Base-by-base conservation (phyloP, 2,113 vertebrate genomes). In the Rhynchomys soricoides region DNA sequence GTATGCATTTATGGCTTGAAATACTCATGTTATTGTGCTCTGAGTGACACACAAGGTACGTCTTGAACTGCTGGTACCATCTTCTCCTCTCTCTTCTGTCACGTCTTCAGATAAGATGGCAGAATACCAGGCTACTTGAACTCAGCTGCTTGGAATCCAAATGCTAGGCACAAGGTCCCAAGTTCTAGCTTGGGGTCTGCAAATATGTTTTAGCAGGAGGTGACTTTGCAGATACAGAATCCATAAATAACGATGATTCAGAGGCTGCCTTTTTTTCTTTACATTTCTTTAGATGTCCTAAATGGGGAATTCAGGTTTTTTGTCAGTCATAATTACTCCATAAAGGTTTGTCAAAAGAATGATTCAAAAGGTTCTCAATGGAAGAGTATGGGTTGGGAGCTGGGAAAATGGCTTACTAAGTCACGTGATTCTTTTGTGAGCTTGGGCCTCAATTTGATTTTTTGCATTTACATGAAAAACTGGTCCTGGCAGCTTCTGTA, bases 141-240 rank as follows among this genome's bases (percentile, higher is more conserved):
- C 8, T 90, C 24, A 85, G 3, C 40, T 45, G 22, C 37, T 89
- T 37, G 34, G 48, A 17, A 19, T 10, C 34, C 5, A 17, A 94
- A 70, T 43, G 57, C 50, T 26, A 16, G 22, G 45, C 0, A 2
- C 70, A 86, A 71, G 43, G 21, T 11, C 3, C 2, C 16, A 82
- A 77, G 3, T 66, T 87, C 74, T 92, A 86, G 86, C 66, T 90
- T 62, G 12, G 24, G 31, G 8, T 17, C 83, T 93, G 86, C 59
- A 95, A 93, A 92, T 78, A 68, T 21, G 83, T 88, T 88, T 90
- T 81, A 75, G 45, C 57, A 92, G 24, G 68, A 89, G 13, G 22
- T 13, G 4, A 91, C 70, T 87, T 74, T 94, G 55, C 71, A 75
- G 87, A 87, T 74, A 48, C 0, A 5, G 73, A 90, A 83, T 87